A percentile compares a stretch with the other conserved stretches of the same genome.
Conservation (phyloP, 2,113 vertebrate genomes). For the Brachyhypopomus occidentalis region DNA sequence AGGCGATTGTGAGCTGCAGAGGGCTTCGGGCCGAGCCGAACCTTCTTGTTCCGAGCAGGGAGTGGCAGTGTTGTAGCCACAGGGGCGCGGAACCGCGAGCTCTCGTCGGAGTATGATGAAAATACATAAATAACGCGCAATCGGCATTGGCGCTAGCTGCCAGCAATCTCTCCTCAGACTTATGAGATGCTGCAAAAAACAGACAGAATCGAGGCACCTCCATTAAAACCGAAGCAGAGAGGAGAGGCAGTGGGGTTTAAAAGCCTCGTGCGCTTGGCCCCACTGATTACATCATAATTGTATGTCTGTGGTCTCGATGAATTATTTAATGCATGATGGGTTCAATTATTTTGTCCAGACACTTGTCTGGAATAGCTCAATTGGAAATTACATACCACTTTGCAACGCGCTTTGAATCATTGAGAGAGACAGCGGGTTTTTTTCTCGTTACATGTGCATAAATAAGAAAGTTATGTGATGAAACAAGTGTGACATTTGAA, state of each 20-base stretch:
- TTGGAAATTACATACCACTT: slow-evolving; percentile 42
- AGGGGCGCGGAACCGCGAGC: slow-evolving; percentile 16
- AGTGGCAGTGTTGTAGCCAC: slow-evolving; percentile 22
- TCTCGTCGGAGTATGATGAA: slow-evolving; percentile 48
- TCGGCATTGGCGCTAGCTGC: slow-evolving; percentile 50
- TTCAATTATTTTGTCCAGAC: slow-evolving; percentile 45
- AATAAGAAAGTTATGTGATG: too few species aligned
- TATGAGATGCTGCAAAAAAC: slow-evolving; percentile 38
- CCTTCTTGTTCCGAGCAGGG: slow-evolving; percentile 40
- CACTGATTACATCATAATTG: slow-evolving; percentile 45
- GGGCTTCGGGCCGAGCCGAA: slow-evolving; percentile 30
- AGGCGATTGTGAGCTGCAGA: slow-evolving; percentile 57
- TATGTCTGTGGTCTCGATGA: slow-evolving; percentile 40
- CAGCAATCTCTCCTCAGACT: slow-evolving; percentile 47
- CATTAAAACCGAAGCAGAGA: slow-evolving; percentile 36
- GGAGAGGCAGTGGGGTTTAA: neutral
- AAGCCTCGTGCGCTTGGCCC: slow-evolving; percentile 20
- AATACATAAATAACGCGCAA: slow-evolving; percentile 53
- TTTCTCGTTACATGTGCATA: neutral
- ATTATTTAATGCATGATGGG: slow-evolving; percentile 44
- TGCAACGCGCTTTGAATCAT: slow-evolving; percentile 25
- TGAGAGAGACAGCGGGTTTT: slow-evolving; percentile 14
- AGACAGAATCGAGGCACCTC: slow-evolving; percentile 42
- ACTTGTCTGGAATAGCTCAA: slow-evolving; percentile 44
- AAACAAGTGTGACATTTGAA: too few species aligned